A percentile compares a stretch with the other conserved stretches of the same genome.
Evolutionary conservation across 2,888 invertebrate species (phyloP).

Genomic region (Lasius platythorax): DNA sequence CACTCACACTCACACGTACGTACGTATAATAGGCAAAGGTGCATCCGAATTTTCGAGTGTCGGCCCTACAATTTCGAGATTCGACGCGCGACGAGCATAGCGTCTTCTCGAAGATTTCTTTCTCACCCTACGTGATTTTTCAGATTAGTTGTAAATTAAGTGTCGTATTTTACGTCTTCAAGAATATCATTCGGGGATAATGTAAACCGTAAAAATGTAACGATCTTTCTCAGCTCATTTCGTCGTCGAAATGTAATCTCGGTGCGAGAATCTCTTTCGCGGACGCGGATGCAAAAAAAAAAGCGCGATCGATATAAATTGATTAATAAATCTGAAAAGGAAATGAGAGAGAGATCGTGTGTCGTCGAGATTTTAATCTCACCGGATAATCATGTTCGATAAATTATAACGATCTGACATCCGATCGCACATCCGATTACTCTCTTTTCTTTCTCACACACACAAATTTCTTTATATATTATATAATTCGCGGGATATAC

Average conservation of each 20-base stretch:
- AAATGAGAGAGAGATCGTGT: neutral
- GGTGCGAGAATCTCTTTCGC: neutral
- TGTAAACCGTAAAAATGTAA: conserved; percentile 65
- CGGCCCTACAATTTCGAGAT: conserved; percentile 12
- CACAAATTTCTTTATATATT: neutral
- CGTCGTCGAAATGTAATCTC: conserved; percentile 20
- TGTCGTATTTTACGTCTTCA: conserved; percentile 58
- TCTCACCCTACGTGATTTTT: conserved; percentile 1
- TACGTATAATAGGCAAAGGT: conserved; percentile 5
- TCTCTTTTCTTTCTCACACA: neutral
- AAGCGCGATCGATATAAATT: neutral
- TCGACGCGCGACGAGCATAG: conserved; percentile 48
- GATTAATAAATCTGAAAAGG: neutral
- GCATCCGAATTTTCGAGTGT: conserved; percentile 17
- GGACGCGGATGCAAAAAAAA: neutral
- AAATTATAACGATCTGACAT: neutral
- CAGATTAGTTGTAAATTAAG: conserved; percentile 59
- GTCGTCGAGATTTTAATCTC: neutral
- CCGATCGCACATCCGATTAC: neutral
- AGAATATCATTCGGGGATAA: conserved; percentile 54
- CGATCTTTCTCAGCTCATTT: conserved; percentile 25
- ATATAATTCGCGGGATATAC: neutral
- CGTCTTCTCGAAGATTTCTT: conserved; percentile 57
- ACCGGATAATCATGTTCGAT: neutral
- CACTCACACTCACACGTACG: neutral